Base-by-base conservation (phyloP, 2,113 vertebrate species). In the Terrapene triunguis region DNA sequence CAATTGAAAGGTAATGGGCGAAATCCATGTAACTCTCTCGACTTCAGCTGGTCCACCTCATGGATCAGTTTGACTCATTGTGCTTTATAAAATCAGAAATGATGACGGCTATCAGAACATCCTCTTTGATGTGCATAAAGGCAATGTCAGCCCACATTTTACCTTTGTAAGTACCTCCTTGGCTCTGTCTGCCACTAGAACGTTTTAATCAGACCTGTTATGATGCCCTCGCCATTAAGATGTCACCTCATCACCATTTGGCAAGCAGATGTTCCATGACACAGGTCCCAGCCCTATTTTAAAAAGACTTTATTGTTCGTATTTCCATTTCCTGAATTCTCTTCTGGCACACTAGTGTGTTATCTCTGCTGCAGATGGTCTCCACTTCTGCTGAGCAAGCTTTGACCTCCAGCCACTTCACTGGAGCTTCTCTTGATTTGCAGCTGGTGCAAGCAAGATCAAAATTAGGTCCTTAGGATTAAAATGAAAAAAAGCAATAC, bases 1-100 rank as follows among this genome's bases (percentile, higher is more conserved):
- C 80, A n/a, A 48, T 10, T 27, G 17, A 3, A 16, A 9, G 0
- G 0, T 19, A 14, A 47, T 44, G 21, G 82, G 80, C 21, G 25
- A 80, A 48, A 53, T 14, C 54, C 51, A 3, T 3, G 1, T 0
- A 69, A 87, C 35, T 27, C n/a, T 38, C 3, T 38, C 48, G 65
- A 0, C 1, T n/a, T 44, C 12, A 74, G 55, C 2, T 72, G 85
- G 51, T 38, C 82, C 51, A 50, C 2, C 1, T 21, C 2, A 5
- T 53, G 81, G 54, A 25, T 44, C 25, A 16, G 6, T 57, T 47
- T 32, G 47, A 10, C 17, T 27, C 11, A 0, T 32, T 84, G 24
- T 57, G 6, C 48, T 35, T 87, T 54, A 54, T 17, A 54, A 80
- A 82, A 27, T 24, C 84, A 54, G 50, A 54, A 57, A 13, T 4